A percentile compares a stretch with the other conserved stretches of the same genome.
Conservation (phyloP, 2,797 vertebrate genomes). For the Hyperoplus immaculatus region DNA sequence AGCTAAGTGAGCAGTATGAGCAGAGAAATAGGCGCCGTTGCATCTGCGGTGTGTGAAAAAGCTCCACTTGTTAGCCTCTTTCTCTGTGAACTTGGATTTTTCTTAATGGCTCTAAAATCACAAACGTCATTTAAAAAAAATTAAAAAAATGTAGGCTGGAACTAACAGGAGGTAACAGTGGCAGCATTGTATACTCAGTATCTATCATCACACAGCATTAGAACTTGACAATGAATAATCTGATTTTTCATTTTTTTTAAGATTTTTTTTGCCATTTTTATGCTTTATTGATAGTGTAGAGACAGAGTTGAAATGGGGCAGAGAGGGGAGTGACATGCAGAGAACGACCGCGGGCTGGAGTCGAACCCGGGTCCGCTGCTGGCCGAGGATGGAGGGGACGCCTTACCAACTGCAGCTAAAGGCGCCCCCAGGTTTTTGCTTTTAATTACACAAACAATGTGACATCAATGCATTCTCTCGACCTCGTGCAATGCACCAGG, state of each 20-base stretch:
- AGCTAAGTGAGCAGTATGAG: background rate
- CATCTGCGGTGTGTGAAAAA: background rate
- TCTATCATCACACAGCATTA: background rate
- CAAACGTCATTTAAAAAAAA: background rate
- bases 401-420: too few relatives aligned
- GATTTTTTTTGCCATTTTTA: too few relatives aligned
- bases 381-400: too few relatives aligned
- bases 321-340: too few relatives aligned
- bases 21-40: background rate
- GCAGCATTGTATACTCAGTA: background rate
- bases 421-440: too few relatives aligned
- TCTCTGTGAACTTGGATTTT: background rate
- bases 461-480: conserved; percentile 3
- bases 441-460: background rate
- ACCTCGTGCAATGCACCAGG: background rate
- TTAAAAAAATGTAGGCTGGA: background rate
- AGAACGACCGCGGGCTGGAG: too few relatives aligned
- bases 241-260: background rate
- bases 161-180: background rate
- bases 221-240: background rate
- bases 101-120: background rate
- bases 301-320: too few relatives aligned
- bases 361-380: too few relatives aligned
- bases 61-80: background rate
- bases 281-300: too few relatives aligned